phyloP scores from a whole-genome alignment of 2,113 vertebrate species.

The Dissostichus mawsoni region DNA sequence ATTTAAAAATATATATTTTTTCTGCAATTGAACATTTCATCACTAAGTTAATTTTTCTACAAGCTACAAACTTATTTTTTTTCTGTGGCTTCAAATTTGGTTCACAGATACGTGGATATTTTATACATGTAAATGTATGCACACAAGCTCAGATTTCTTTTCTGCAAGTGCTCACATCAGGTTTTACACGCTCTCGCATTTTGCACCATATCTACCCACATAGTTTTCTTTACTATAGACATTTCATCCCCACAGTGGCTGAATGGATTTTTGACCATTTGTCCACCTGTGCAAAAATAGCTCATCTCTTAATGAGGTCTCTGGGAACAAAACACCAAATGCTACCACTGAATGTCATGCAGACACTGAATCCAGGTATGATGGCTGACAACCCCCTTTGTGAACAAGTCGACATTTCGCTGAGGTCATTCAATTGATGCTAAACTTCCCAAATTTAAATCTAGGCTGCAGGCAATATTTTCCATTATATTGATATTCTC shows the following conservation, averaged over 20 bases:
- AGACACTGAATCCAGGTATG: constrained; percentile 2
- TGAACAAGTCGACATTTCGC: neutral
- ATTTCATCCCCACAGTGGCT: neutral
- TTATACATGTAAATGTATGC: too few relatives aligned
- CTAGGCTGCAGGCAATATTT: constrained; percentile 31
- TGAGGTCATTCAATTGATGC: constrained; percentile 16
- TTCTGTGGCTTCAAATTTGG: too few relatives aligned
- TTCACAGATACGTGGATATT: too few relatives aligned
- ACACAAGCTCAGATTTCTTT: too few relatives aligned
- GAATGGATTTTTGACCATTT: neutral
- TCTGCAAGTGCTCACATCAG: too few relatives aligned
- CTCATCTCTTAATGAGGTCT: neutral
- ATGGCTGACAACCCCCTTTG: neutral
- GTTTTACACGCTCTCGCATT: too few relatives aligned
- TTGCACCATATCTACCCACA: too few relatives aligned
- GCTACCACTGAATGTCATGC: too few relatives aligned
- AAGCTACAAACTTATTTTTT: too few relatives aligned
- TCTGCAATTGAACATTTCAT: too few relatives aligned
- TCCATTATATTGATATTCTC: constrained; percentile 53
- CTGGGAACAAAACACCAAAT: neutral
- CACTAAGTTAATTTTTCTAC: too few relatives aligned
- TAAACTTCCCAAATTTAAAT: constrained; percentile 31
- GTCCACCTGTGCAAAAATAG: neutral
- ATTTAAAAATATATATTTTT: too few relatives aligned
- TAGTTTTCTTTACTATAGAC: neutral